These are phyloP conservation scores for Drosophila equinoxialis DNA, from an alignment of 1,140 invertebrate genomes.

Conservation along the genomic window DNA sequence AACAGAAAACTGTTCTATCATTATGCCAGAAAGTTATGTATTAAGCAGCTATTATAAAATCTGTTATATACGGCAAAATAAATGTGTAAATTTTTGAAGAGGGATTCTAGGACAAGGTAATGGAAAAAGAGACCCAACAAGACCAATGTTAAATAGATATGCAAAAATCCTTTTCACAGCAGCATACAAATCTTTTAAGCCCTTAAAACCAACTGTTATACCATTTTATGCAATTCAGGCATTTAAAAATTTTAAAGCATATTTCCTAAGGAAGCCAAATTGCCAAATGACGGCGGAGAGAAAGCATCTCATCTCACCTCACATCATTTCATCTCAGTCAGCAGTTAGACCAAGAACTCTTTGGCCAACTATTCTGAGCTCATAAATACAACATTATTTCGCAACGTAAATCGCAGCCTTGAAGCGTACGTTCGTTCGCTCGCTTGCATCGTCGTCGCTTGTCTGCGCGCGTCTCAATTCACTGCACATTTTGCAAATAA, in stretches of 20 bases:
- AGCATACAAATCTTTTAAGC: no score
- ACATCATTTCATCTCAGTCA: background rate
- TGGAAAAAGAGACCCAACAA: background rate
- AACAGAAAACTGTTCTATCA: background rate
- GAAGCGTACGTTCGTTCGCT: conserved; percentile 9
- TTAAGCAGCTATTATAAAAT: background rate
- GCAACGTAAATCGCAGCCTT: conserved; percentile 70
- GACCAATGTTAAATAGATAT: no score
- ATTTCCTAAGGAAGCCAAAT: background rate
- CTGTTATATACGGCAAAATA: background rate
- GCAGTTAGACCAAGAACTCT: conserved; percentile 40
- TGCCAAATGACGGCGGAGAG: background rate
- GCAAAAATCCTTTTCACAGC: no score
- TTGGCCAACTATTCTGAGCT: conserved; percentile 64
- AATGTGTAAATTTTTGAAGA: no score
- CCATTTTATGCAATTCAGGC: background rate
- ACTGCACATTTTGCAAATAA: conserved; percentile 80
- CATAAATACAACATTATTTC: conserved; percentile 80
- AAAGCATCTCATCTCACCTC: background rate
- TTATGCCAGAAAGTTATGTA: background rate
- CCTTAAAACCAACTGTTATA: no score
- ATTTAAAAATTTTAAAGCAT: background rate
- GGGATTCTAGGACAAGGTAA: no score
- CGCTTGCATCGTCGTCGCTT: conserved; percentile 55
- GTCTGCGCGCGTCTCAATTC: conserved; percentile 75